These are phyloP conservation scores for cattle (Bos taurus) DNA, from an alignment of 2,113 vertebrate genomes.

Conservation along the genomic window DNA sequence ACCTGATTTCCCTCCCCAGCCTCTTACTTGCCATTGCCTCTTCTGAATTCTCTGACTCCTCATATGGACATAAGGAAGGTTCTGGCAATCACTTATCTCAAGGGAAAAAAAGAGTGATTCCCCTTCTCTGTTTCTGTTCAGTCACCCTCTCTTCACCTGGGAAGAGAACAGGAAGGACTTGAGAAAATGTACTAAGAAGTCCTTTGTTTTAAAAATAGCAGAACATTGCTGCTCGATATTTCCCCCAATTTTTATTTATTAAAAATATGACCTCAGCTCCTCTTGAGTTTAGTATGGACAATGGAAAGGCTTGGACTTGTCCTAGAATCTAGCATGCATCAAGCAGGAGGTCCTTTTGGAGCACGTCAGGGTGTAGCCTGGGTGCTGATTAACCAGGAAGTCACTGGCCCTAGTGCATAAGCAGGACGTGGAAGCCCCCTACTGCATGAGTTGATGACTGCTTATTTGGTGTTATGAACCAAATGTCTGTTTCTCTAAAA, in stretches of 20 bases:
- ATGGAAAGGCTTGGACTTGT: neutral
- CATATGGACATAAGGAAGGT: neutral
- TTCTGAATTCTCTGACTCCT: neutral
- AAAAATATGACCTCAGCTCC: neutral
- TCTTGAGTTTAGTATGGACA: neutral
- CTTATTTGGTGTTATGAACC: neutral
- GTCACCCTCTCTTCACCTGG: neutral
- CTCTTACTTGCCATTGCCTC: neutral
- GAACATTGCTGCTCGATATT: neutral
- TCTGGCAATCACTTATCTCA: neutral
- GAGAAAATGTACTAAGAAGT: neutral
- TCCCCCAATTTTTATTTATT: neutral
- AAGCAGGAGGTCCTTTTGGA: neutral
- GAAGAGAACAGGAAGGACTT: neutral
- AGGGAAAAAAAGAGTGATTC: neutral
- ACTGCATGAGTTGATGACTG: neutral
- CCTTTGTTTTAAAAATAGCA: neutral
- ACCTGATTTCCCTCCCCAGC: rapidly evolving
- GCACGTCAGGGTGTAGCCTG: neutral
- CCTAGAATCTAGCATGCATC: neutral
- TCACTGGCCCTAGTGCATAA: neutral
- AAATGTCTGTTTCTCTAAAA: neutral
- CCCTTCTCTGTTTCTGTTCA: neutral
- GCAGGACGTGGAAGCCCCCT: neutral
- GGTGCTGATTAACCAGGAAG: neutral